phyloP scores from a whole-genome alignment of 2,888 invertebrate species.

The Heliconius erato region DNA sequence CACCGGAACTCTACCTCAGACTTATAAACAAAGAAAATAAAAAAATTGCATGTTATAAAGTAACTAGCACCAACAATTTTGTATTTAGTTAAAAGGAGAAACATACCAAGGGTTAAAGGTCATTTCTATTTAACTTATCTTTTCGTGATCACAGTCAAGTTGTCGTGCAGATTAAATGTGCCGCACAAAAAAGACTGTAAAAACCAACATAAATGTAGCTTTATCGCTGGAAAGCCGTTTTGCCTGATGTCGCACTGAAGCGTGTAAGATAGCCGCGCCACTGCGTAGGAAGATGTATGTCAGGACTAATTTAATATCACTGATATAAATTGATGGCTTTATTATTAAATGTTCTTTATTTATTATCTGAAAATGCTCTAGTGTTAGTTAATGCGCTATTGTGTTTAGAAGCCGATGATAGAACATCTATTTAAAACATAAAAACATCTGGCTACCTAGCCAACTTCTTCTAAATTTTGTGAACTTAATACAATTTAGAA shows the following conservation, averaged over 20 bases:
- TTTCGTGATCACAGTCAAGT: conserved; percentile 20
- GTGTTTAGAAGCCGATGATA: neutral
- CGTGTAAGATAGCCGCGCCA: conserved; percentile 20
- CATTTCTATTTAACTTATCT: conserved; percentile 25
- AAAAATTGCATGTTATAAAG: neutral
- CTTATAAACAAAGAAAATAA: neutral
- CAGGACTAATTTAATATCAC: conserved; percentile 6
- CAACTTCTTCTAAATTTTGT: neutral
- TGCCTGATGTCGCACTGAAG: conserved; percentile 28
- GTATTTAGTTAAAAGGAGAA: neutral
- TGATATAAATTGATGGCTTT: conserved; percentile 13
- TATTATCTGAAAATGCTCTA: neutral
- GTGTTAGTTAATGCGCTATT: neutral
- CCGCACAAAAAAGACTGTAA: conserved; percentile 36
- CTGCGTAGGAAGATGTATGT: neutral
- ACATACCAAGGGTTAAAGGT: neutral
- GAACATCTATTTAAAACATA: neutral
- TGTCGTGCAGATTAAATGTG: conserved; percentile 41
- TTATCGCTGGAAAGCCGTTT: conserved; percentile 31
- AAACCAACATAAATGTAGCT: conserved; percentile 33
- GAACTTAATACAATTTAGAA: too few relatives aligned
- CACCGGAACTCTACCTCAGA: neutral
- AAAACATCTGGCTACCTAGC: neutral
- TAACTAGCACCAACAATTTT: neutral
- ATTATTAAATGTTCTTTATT: conserved; percentile 11